Evolutionary conservation across 2,888 invertebrate genomes (phyloP), one percentile per base, ranked within the genome.

Genomic region (Sinopyrophorus schimmeli): DNA sequence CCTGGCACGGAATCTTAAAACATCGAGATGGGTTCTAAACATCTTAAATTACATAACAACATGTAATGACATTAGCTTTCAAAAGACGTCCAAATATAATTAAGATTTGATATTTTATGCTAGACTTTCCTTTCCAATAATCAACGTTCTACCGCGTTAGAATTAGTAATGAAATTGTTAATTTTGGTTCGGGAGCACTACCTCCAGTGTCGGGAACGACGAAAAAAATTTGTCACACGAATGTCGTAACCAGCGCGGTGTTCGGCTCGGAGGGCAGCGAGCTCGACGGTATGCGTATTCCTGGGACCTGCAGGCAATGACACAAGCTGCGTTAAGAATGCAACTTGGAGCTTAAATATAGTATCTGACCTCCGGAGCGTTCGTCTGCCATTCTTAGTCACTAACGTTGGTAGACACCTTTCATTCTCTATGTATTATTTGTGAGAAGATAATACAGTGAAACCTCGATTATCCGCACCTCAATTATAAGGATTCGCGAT

Each of bases 261-360:
- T 49, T 50, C 38, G 24, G 34, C 41, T 49, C 23, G 39, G 54
- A 50, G 50, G 54, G 54, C 54, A 50, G 31, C 54, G 54, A 50
- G 54, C 50, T 54, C 42, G 44, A 32, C 54, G 52, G 43, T 54
- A 47, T 54, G 54, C 44, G 42, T 53, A 53, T 53, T 54, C 54
- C 54, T 54, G 51, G 53, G 47, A 50, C 42, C 50, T 52, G 53
- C 57, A 61, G 61, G 59, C 63, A 62, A 60, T 62, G 63, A 61
- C 61, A 63, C 62, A 62, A 58, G 58, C 59, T 54, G 61, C 57
- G 59, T 54, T 57, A 64, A 65, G 66, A 65, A 65, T 65, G 64
- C 61, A 63, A 59, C 58, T 58, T 54, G 53, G 61, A 55, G 63
- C 67, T 67, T 68, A 67, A 67, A 65, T 66, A 67, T 67, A 57